phyloP scores from a whole-genome alignment of 2,888 invertebrate species.

The Caenorhabditis japonica region DNA sequence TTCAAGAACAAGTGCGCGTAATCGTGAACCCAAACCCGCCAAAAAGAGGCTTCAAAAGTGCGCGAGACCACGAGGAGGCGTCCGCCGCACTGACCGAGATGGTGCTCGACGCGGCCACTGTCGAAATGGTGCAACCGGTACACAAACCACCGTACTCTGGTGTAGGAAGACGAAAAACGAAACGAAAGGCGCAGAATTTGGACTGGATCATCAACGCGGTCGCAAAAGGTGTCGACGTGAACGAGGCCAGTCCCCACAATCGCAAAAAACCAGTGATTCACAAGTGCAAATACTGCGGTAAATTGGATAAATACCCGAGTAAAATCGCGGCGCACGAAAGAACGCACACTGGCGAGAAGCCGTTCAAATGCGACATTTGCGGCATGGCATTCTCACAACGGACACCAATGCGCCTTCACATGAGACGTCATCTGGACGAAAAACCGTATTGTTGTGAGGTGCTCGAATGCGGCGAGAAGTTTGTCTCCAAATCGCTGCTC shows the following conservation, averaged over 20 bases:
- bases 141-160: conserved; percentile 17
- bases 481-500: conserved; percentile 64
- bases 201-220: conserved; percentile 74
- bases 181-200: conserved; percentile 58
- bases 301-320: conserved; percentile 70
- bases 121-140: conserved; percentile 53
- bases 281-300: conserved; percentile 68
- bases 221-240: conserved; percentile 66
- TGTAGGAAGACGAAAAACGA: conserved; percentile 4
- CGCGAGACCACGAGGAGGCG: conserved; percentile 21
- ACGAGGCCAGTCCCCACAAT: conserved; percentile 65
- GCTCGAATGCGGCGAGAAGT: conserved; percentile 53
- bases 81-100: conserved; percentile 29
- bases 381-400: conserved; percentile 67
- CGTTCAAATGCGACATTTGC: conserved; percentile 70
- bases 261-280: conserved; percentile 66
- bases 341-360: conserved; percentile 71
- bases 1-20: conserved; percentile 41
- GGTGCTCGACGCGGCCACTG: conserved; percentile 50
- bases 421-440: conserved; percentile 67
- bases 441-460: conserved; percentile 57
- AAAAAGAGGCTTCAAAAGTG: conserved; percentile 40
- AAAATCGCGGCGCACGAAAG: conserved; percentile 72
- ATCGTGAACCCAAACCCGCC: conserved; percentile 56
- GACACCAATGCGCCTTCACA: conserved; percentile 70